Percentiles rank a stretch among this genome's conserved stretches.
Conservation (phyloP, 1,140 invertebrate genomes). For the Procambarus clarkii region DNA sequence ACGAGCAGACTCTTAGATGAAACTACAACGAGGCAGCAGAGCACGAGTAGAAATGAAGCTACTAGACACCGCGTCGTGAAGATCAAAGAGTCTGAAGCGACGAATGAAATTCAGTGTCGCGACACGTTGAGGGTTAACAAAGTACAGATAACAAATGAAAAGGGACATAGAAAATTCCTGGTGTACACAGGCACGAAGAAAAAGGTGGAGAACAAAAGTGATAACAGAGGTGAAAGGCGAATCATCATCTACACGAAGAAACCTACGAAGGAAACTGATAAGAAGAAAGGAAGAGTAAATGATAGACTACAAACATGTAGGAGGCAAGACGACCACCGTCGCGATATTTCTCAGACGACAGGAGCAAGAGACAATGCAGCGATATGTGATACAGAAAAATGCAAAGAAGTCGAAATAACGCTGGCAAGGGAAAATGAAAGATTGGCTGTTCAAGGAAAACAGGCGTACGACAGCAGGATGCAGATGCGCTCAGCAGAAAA, state of each 20-base stretch:
- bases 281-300: neutral
- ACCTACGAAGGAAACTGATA: neutral
- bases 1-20: neutral
- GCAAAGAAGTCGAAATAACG: neutral
- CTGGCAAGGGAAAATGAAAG: neutral
- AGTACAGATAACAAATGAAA: neutral
- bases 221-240: neutral
- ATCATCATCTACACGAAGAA: neutral
- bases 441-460: neutral
- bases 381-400: neutral
- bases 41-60: neutral
- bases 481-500: neutral
- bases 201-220: neutral
- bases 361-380: neutral
- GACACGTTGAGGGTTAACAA: neutral
- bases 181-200: neutral
- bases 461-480: neutral
- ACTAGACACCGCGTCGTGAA: neutral
- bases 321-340: too few relatives aligned
- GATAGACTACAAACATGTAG: neutral
- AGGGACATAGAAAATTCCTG: neutral
- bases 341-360: too few relatives aligned
- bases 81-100: neutral
- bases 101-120: neutral
- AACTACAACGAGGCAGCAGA: neutral